Evolutionary conservation across 2,888 invertebrate genomes (phyloP).

Genomic region (Biston stratarius): DNA sequence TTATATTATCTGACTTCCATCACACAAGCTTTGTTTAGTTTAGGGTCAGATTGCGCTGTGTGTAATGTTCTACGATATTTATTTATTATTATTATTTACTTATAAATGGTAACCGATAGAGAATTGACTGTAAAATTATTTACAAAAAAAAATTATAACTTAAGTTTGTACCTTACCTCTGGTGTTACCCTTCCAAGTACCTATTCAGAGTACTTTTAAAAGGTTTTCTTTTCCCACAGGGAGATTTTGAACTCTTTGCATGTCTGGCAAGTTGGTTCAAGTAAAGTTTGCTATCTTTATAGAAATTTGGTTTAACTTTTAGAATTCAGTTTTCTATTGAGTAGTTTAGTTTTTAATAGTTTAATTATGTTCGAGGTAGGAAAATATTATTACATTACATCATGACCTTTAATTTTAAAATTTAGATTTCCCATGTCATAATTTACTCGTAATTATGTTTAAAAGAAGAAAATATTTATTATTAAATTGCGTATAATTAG

Average conservation of each 20-base stretch:
- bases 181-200: background rate
- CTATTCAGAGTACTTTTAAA: slow-evolving; percentile 16
- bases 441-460: too few relatives aligned
- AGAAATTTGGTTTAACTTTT: slow-evolving; percentile 25
- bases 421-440: too few relatives aligned
- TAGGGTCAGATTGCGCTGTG: too few relatives aligned
- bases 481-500: too few relatives aligned
- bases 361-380: background rate
- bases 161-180: background rate
- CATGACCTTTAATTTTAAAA: background rate
- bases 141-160: too few relatives aligned
- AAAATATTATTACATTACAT: slow-evolving; percentile 2
- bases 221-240: slow-evolving; percentile 26
- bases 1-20: too few relatives aligned
- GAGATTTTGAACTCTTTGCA: slow-evolving; percentile 27
- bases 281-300: slow-evolving; percentile 21
- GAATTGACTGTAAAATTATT: too few relatives aligned
- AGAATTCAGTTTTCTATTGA: slow-evolving; percentile 5
- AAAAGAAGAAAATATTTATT: too few relatives aligned
- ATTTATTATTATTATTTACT: too few relatives aligned
- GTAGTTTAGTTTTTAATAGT: background rate
- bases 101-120: too few relatives aligned
- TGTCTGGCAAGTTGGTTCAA: slow-evolving; percentile 35
- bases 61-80: too few relatives aligned
- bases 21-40: too few relatives aligned